phyloP scores from a whole-genome alignment of 1,140 invertebrate genomes.

The Scaptodrosophila lebanonensis region DNA sequence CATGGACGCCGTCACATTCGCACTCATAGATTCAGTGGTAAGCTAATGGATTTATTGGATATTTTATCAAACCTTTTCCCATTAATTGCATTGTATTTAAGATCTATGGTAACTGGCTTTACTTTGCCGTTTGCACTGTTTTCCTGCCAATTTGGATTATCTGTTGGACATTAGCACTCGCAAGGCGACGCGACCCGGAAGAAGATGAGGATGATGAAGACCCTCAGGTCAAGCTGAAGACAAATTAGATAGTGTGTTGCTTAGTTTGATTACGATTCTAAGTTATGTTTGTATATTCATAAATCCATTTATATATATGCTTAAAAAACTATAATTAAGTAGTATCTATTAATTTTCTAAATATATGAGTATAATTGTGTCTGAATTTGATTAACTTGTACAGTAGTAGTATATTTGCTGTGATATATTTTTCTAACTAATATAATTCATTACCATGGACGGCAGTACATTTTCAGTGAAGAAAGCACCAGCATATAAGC shows the following conservation, averaged over 20 bases:
- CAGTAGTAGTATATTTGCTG: too few species aligned
- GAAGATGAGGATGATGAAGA: slow-evolving; percentile 1
- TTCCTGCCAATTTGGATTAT: slow-evolving; percentile 81
- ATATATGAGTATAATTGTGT: too few species aligned
- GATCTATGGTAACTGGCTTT: slow-evolving; percentile 84
- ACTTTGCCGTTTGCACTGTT: slow-evolving; percentile 78
- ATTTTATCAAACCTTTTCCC: background rate
- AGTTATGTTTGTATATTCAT: slow-evolving; percentile 12
- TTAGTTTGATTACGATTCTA: background rate
- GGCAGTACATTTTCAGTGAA: too few species aligned
- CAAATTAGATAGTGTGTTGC: slow-evolving; percentile 28
- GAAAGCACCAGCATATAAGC: too few species aligned
- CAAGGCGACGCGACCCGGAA: slow-evolving; percentile 25
- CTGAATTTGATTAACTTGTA: too few species aligned
- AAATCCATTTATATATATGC: too few species aligned
- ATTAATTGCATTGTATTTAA: slow-evolving; percentile 31
- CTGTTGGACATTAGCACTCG: slow-evolving; percentile 78
- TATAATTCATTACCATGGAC: too few species aligned
- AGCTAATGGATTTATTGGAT: slow-evolving; percentile 22
- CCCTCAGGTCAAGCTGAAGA: slow-evolving; percentile 36
- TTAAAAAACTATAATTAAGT: too few species aligned
- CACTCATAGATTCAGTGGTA: slow-evolving; percentile 88
- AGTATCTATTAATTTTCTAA: too few species aligned
- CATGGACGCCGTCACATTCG: slow-evolving; percentile 87
- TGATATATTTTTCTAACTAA: too few species aligned